phyloP scores from a whole-genome alignment of 2,888 invertebrate species.

The Psylliodes chrysocephalus region DNA sequence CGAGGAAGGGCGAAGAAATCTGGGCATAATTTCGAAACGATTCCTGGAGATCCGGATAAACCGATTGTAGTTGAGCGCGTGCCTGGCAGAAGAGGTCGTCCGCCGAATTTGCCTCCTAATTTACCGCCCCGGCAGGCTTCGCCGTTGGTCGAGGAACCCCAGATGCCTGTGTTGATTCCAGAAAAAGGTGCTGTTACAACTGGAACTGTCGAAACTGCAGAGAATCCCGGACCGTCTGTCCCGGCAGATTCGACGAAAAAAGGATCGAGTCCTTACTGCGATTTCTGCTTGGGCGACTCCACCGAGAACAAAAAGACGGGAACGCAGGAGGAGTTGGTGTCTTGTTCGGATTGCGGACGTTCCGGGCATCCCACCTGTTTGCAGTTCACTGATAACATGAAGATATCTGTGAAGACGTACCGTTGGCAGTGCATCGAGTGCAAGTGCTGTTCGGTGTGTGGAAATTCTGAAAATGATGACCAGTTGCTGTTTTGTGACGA shows the following conservation, averaged over 20 bases:
- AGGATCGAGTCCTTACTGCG: slow-evolving; percentile 91
- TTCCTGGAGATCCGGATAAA: slow-evolving; percentile 77
- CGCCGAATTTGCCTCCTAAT: slow-evolving; percentile 63
- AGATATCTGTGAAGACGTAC: slow-evolving; percentile 97
- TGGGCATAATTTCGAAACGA: slow-evolving; percentile 59
- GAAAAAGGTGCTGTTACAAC: slow-evolving; percentile 56
- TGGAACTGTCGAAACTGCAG: slow-evolving; percentile 4
- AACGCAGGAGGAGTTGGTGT: slow-evolving; percentile 92
- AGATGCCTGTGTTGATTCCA: slow-evolving; percentile 65
- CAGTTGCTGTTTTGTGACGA: slow-evolving; percentile 99
- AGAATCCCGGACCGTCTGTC: slow-evolving; percentile 15
- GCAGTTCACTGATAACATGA: slow-evolving; percentile 99
- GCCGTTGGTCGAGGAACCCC: slow-evolving; percentile 61
- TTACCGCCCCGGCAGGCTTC: slow-evolving; percentile 62
- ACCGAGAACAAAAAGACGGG: slow-evolving; percentile 96
- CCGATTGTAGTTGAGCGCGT: slow-evolving; percentile 93
- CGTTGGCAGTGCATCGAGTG: slow-evolving; percentile 99
- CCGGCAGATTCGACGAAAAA: slow-evolving; percentile 66
- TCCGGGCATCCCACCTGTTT: slow-evolving; percentile 97
- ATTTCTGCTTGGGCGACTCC: slow-evolving; percentile 97
- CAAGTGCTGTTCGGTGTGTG: slow-evolving; percentile 99
- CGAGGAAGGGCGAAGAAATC: slow-evolving; percentile 66
- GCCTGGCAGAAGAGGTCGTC: slow-evolving; percentile 47
- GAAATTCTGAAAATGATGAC: slow-evolving; percentile 99
- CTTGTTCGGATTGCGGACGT: slow-evolving; percentile 98